Evolutionary conservation across 2,888 invertebrate species (phyloP).

Genomic region (Platerodrilus igneus): DNA sequence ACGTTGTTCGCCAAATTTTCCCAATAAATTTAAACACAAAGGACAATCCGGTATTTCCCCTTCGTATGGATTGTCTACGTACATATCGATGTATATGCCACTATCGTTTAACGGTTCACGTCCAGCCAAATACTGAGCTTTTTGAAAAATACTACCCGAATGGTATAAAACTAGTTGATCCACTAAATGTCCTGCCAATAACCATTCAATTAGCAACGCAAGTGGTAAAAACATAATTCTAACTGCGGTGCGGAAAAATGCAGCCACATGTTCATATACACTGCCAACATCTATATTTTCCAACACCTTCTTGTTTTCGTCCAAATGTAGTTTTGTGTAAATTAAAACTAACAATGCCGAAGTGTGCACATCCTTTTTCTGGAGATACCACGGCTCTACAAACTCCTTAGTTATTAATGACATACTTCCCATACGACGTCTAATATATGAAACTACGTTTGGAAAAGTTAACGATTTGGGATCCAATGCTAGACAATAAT

Average conservation of each 20-base stretch:
- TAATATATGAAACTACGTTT: not conserved
- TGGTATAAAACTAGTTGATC: not conserved
- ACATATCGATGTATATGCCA: not conserved
- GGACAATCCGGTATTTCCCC: constrained; percentile 12
- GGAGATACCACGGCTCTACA: not conserved
- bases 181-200: not conserved
- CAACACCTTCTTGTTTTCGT: too few relatives aligned
- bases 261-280: constrained; percentile 1
- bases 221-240: not conserved
- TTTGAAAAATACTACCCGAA: not conserved
- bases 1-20: constrained; percentile 7
- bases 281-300: constrained; percentile 5
- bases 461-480: not conserved
- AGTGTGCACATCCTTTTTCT: not conserved
- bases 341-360: not conserved
- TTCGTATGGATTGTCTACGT: not conserved
- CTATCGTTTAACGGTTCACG: not conserved
- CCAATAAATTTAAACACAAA: constrained; percentile 9
- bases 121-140: not conserved
- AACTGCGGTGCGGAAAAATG: not conserved
- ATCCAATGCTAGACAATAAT: not conserved
- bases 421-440: not conserved
- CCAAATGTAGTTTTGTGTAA: too few relatives aligned
- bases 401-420: not conserved
- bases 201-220: not conserved